phyloP scores from a whole-genome alignment of 2,113 vertebrate genomes.

The Ellobius talpinus region DNA sequence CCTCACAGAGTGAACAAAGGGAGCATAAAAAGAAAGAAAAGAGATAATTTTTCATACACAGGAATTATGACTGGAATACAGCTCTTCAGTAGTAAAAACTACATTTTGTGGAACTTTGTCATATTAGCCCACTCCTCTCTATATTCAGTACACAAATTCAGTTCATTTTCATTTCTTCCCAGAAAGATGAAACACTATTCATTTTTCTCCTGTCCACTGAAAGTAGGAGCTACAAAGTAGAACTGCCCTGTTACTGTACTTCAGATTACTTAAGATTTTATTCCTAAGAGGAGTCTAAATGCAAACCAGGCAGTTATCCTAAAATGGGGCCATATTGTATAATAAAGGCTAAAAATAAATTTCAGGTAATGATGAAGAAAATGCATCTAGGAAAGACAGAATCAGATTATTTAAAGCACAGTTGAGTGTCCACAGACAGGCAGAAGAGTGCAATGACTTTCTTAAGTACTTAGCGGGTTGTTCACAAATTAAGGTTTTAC shows the following conservation, averaged over 20 bases:
- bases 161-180: neutral
- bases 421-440: neutral
- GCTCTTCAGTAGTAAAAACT: neutral
- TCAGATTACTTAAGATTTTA: neutral
- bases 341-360: conserved; percentile 35
- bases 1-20: neutral
- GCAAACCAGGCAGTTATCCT: neutral
- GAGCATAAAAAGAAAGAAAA: neutral
- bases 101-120: neutral
- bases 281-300: conserved; percentile 22
- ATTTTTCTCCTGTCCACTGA: neutral
- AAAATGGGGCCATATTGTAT: neutral
- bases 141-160: neutral
- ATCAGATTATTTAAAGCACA: neutral
- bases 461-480: neutral
- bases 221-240: neutral
- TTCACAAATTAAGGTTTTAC: neutral
- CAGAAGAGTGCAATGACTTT: neutral
- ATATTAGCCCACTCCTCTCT: neutral
- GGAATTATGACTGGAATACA: neutral
- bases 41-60: neutral
- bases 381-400: neutral
- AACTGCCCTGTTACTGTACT: neutral
- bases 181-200: neutral
- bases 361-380: neutral